Conservation (phyloP, 2,888 invertebrate genomes). For the Drosophila pegasa region DNA sequence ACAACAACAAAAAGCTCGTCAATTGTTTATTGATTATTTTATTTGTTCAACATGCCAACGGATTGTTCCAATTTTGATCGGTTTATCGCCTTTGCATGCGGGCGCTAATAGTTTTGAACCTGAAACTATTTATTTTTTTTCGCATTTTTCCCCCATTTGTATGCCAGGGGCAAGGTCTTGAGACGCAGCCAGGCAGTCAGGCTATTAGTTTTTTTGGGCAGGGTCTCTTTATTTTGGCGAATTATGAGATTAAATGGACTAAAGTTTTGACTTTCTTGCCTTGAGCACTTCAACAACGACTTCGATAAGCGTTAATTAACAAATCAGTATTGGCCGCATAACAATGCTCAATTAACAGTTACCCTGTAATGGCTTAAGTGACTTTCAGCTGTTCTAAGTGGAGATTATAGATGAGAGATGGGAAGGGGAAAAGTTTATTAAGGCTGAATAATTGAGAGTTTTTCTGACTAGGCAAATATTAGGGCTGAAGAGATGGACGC, state of each 20-base stretch:
- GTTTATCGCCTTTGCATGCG: conserved; percentile 69
- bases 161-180: conserved; percentile 66
- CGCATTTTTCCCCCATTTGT: conserved; percentile 33
- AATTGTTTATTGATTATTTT: conserved; percentile 55
- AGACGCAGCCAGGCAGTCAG: background rate
- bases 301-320: conserved; percentile 50
- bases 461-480: no score
- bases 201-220: conserved; percentile 25
- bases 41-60: conserved; percentile 51
- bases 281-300: conserved; percentile 52
- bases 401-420: no score
- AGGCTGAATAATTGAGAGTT: no score
- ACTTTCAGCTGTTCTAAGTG: background rate
- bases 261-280: conserved; percentile 46
- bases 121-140: conserved; percentile 31
- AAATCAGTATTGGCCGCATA: background rate
- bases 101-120: conserved; percentile 75
- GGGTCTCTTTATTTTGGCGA: conserved; percentile 41
- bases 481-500: background rate
- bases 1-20: conserved; percentile 19
- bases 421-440: no score
- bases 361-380: conserved; percentile 11
- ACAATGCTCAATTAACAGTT: conserved; percentile 17
- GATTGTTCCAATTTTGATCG: conserved; percentile 76
- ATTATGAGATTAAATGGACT: conserved; percentile 40